phyloP scores from a whole-genome alignment of 2,888 invertebrate genomes.

The Itoplectis maculator region DNA sequence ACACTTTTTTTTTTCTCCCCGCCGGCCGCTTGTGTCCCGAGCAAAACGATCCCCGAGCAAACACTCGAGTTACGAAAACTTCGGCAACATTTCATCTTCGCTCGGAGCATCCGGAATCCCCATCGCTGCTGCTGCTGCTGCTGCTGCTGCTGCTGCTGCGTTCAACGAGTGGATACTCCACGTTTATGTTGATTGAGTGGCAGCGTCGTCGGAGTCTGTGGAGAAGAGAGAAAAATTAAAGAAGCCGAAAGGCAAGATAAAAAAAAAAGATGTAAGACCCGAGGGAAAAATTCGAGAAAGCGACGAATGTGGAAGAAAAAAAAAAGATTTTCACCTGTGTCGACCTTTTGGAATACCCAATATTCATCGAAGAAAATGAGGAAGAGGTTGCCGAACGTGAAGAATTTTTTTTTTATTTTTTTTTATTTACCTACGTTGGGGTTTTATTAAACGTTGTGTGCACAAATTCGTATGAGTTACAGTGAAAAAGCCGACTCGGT shows the following conservation, averaged over 20 bases:
- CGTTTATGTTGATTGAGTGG: conserved; percentile 1
- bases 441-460: conserved; percentile 2
- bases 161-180: conserved; percentile 7
- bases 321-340: background rate
- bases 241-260: background rate
- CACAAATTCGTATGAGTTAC: background rate
- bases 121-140: background rate
- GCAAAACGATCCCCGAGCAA: conserved; percentile 1
- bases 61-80: conserved; percentile 6
- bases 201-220: background rate
- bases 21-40: too few species aligned
- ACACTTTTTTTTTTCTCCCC: too few species aligned
- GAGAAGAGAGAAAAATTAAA: background rate
- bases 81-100: conserved; percentile 26
- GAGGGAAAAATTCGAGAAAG: conserved; percentile 11
- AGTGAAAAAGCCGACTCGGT: background rate
- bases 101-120: background rate
- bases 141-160: too few species aligned
- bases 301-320: background rate
- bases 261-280: background rate
- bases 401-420: background rate
- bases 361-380: background rate
- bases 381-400: background rate
- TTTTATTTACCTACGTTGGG: conserved; percentile 7
- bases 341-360: background rate